Evolutionary conservation across 2,797 vertebrate species (phyloP), one percentile per base, ranked within the genome.

Genomic region (Ambastaia sidthimunki): DNA sequence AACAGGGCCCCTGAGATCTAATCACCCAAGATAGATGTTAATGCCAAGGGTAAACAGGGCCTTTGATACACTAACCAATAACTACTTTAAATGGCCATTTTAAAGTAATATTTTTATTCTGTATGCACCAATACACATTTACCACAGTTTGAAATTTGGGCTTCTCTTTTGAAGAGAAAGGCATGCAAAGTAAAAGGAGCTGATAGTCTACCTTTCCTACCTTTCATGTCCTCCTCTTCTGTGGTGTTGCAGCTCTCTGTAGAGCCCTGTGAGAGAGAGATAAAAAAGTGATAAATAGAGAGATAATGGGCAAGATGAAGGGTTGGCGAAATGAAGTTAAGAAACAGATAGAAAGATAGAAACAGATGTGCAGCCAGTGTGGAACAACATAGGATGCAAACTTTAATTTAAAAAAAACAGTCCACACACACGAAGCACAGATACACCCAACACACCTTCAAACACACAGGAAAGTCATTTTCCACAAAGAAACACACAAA

Each of bases 181-280:
- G 50, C 89, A 88, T 92, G 90, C 90, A 86, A 79, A 93, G 83
- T 76, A 93, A 83, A 83, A 90, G 86, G 84, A 85, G 88, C 89
- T 88, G 91, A 93, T 87, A 63, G 88, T 85, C 91, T 95, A 95
- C 94, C 94, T 95, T 94, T 95, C 95, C 89, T 97, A 98, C 97
- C 97, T 97, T 99, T 99, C 92, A 97, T 94, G 88, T 99, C 98
- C 90, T 99, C 98, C 88, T 99, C 98, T 95, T 99, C 98, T 37
- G 96, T 96, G 87, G 97, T 98, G 80, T 99, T 99, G 86, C 96
- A 98, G 92, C 98, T 99, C 94, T 99, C 98, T 78, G 96, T 97
- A 88, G 98, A 99, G 84, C 97, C 98, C 98, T 99, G 92, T 44
- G 68, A 73, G 1, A 87, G 89, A 34, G 9, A 80, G 1, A 74